A percentile compares a stretch with the other conserved stretches of the same genome.
Conservation (phyloP, 2,113 vertebrate genomes). For the Cepphus grylle region DNA sequence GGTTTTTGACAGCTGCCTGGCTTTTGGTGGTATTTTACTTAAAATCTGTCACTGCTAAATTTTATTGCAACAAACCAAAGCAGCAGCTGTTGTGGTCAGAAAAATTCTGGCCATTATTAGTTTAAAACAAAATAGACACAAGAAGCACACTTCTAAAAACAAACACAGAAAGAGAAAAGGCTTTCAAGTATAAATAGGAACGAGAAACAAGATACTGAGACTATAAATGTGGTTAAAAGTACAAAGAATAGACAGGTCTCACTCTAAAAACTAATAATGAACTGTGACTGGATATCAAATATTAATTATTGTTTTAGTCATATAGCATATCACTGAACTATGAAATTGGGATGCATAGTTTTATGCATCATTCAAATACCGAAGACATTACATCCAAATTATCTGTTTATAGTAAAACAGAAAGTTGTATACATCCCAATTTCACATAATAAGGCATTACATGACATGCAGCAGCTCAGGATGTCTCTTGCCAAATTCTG, state of each 20-base stretch:
- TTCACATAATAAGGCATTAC: background rate
- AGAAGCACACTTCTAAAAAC: background rate
- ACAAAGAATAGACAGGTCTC: background rate
- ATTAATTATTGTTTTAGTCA: background rate
- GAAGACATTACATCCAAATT: background rate
- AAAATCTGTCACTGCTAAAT: background rate
- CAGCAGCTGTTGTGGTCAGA: background rate
- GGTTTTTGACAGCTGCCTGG: background rate
- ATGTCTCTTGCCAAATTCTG: background rate
- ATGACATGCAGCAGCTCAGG: background rate
- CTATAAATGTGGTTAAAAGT: background rate
- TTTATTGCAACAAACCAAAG: background rate
- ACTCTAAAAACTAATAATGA: background rate
- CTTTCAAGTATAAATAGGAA: background rate
- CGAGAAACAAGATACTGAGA: background rate
- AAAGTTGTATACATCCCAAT: background rate
- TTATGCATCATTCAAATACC: background rate
- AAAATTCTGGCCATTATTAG: background rate
- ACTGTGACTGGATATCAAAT: background rate
- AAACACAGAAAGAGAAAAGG: background rate
- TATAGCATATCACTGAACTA: background rate
- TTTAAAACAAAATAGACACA: background rate
- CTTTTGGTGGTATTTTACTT: background rate
- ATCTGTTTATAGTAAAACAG: background rate
- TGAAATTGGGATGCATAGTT: background rate